These are phyloP conservation scores for Erebia palarica DNA, from an alignment of 2,888 invertebrate species.

Conservation along the genomic window DNA sequence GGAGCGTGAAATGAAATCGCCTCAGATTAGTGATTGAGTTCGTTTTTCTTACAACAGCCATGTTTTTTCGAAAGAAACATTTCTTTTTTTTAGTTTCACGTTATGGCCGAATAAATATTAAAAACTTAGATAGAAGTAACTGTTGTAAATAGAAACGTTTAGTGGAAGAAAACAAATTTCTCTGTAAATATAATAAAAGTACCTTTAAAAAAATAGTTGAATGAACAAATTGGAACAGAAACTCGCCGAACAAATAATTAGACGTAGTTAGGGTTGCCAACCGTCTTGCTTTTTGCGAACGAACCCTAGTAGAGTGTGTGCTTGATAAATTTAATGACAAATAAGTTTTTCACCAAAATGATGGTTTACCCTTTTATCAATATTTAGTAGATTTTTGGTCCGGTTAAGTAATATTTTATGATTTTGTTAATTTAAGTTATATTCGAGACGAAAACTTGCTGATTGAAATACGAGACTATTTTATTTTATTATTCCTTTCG, in stretches of 20 bases:
- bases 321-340: too few relatives aligned
- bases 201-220: conserved; percentile 62
- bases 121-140: conserved; percentile 72
- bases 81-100: conserved; percentile 29
- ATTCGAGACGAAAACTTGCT: too few relatives aligned
- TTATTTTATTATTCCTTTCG: not conserved
- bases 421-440: too few relatives aligned
- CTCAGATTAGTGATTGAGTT: conserved; percentile 72
- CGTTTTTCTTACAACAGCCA: conserved; percentile 39
- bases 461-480: too few relatives aligned
- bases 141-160: conserved; percentile 74
- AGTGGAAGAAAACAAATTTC: conserved; percentile 60
- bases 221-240: conserved; percentile 78
- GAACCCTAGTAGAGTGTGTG: not conserved
- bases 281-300: conserved; percentile 9
- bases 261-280: conserved; percentile 60
- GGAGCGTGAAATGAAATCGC: conserved; percentile 67
- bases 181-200: conserved; percentile 68
- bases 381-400: too few relatives aligned
- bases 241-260: conserved; percentile 79
- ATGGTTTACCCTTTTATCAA: too few relatives aligned
- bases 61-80: conserved; percentile 30
- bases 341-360: too few relatives aligned
- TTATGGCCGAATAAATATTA: conserved; percentile 50
- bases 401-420: too few relatives aligned